Evolutionary conservation across 1,140 invertebrate species (phyloP).

Genomic region (Ips nitidus): DNA sequence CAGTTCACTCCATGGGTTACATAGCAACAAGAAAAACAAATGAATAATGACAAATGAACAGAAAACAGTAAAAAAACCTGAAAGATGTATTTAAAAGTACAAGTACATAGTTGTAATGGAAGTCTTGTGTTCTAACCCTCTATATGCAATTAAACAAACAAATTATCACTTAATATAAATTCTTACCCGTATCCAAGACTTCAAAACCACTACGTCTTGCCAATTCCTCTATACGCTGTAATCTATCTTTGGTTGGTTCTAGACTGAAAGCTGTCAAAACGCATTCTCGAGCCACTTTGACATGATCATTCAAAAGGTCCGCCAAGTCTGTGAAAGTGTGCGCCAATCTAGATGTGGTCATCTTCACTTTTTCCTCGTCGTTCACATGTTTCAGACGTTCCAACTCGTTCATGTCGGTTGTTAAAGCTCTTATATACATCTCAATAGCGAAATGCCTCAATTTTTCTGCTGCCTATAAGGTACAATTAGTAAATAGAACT

Average conservation of each 20-base stretch:
- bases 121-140: too few relatives aligned
- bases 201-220: slow-evolving; percentile 58
- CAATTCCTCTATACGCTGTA: slow-evolving; percentile 57
- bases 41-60: too few relatives aligned
- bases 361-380: slow-evolving; percentile 56
- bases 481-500: slow-evolving; percentile 12
- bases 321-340: slow-evolving; percentile 61
- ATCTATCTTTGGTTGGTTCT: slow-evolving; percentile 58
- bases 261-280: slow-evolving; percentile 67
- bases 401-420: slow-evolving; percentile 74
- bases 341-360: slow-evolving; percentile 59
- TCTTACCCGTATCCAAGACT: slow-evolving; percentile 42
- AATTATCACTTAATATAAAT: background rate
- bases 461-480: slow-evolving; percentile 61
- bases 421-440: slow-evolving; percentile 71
- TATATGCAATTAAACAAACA: too few relatives aligned
- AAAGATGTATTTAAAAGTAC: too few relatives aligned
- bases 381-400: slow-evolving; percentile 65
- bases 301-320: slow-evolving; percentile 58
- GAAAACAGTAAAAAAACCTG: too few relatives aligned
- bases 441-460: slow-evolving; percentile 70
- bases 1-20: too few relatives aligned
- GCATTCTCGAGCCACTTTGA: slow-evolving; percentile 62
- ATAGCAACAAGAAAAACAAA: too few relatives aligned
- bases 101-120: too few relatives aligned